These are phyloP conservation scores for Geopemphigus sp. DNA, from an alignment of 1,140 invertebrate species.

Conservation along the genomic window DNA sequence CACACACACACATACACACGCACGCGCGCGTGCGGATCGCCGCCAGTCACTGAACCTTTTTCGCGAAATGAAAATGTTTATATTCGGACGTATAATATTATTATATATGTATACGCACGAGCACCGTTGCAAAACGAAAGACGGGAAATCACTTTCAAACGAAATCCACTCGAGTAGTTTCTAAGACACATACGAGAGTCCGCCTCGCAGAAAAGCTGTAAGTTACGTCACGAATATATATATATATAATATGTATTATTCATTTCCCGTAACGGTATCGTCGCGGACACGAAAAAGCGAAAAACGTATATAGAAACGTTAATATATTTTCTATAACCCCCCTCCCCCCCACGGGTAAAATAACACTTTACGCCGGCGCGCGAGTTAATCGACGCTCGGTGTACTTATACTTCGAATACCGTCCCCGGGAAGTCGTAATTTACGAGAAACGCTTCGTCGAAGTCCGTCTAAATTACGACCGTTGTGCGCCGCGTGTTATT, in stretches of 20 bases:
- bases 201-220: not conserved
- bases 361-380: too few relatives aligned
- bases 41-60: constrained; percentile 36
- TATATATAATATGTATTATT: too few relatives aligned
- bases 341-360: too few relatives aligned
- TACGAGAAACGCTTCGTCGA: too few relatives aligned
- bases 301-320: too few relatives aligned
- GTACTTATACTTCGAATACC: too few relatives aligned
- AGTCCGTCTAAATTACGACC: not conserved
- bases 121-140: not conserved
- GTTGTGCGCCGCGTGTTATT: not conserved
- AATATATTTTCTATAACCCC: too few relatives aligned
- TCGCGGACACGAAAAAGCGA: too few relatives aligned
- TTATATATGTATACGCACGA: not conserved
- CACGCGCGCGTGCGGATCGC: not conserved
- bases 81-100: constrained; percentile 24
- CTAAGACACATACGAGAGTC: not conserved
- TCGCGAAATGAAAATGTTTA: constrained; percentile 41
- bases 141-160: not conserved
- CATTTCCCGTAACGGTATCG: too few relatives aligned
- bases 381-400: too few relatives aligned
- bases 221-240: constrained; percentile 4
- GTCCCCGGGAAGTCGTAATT: too few relatives aligned
- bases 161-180: not conserved
- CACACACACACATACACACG: not conserved